Conservation (phyloP, 2,113 vertebrate genomes). For the Entomyzon cyanotis region DNA sequence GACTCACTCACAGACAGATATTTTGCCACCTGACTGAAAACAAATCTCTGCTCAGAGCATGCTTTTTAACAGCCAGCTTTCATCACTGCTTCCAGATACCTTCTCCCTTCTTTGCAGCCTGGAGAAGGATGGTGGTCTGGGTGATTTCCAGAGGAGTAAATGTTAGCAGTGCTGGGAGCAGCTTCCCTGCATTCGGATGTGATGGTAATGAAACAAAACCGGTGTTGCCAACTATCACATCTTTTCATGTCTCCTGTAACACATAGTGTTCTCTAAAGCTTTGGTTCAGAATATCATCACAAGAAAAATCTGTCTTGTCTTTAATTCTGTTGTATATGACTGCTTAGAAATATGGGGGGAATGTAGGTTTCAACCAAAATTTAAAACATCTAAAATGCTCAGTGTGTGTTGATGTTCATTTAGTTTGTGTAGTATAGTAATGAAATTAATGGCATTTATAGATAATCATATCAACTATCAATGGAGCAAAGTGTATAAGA, state of each 20-base stretch:
- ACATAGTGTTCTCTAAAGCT: neutral
- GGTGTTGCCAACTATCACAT: neutral
- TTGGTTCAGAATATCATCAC: neutral
- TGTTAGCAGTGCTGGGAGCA: constrained; percentile 27
- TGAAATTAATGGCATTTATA: neutral
- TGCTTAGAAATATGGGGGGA: neutral
- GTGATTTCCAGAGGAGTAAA: constrained; percentile 8
- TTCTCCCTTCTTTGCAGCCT: neutral
- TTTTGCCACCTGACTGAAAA: constrained; percentile 52
- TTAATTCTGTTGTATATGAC: neutral
- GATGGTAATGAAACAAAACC: neutral
- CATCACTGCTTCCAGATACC: neutral
- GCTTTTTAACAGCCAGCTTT: constrained; percentile 40
- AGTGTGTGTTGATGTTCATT: neutral
- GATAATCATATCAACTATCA: neutral
- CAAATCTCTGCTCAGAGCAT: neutral
- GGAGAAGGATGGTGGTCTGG: neutral
- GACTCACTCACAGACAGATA: neutral
- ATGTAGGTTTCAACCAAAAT: neutral
- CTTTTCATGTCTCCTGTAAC: neutral
- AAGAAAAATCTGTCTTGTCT: neutral
- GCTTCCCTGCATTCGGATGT: neutral
- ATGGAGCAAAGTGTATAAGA: neutral
- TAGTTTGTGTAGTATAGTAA: neutral
- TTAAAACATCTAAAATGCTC: neutral